Evolutionary conservation across 2,113 vertebrate genomes (phyloP), one percentile per base, ranked within the genome.

Genomic region (Addax nasomaculatus): DNA sequence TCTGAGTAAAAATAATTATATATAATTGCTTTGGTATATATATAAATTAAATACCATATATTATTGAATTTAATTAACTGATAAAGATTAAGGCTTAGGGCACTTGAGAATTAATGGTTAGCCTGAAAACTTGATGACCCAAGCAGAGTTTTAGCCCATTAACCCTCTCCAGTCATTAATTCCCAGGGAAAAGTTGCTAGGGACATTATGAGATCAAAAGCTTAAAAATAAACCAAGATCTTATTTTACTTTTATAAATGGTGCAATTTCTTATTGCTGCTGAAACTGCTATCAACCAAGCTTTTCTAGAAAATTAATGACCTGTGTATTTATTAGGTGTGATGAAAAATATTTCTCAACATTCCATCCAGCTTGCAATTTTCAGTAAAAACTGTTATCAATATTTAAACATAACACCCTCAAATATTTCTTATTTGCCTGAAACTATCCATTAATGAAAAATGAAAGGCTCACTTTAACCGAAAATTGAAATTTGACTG

Each of bases 31-130:
- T 92, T 84, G 57, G 93, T 87, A 83, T 85, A 70, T 85, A 70
- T 83, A 92, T 92, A 94, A 97, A 95, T 97, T 95, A 93, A 96
- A 94, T 96, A 83, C 64, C 93, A 73, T 98, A 91, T 97, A 93
- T 96, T 93, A 93, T 92, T 97, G 86, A 96, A 97, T 96, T 97
- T 98, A 97, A 98, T 97, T 96, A 97, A 76, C 89, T 95, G 79
- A 94, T 96, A 96, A 98, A 96, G 87, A 97, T 95, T 95, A 95
- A 94, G 85, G 60, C 88, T 96, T 70, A 81, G 39, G 76, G 90
- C 84, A 89, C 58, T 95, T 97, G 80, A 87, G 49, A 95, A 97
- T 97, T 98, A 97, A 98, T 97, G 97, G 85, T 93, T 73, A 95
- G 87, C 58, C 87, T 76, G 58, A 93, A 95, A 97, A 97, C 94